These are phyloP conservation scores for Trochalopteron elliotii DNA, from an alignment of 2,113 vertebrate genomes.

Conservation along the genomic window DNA sequence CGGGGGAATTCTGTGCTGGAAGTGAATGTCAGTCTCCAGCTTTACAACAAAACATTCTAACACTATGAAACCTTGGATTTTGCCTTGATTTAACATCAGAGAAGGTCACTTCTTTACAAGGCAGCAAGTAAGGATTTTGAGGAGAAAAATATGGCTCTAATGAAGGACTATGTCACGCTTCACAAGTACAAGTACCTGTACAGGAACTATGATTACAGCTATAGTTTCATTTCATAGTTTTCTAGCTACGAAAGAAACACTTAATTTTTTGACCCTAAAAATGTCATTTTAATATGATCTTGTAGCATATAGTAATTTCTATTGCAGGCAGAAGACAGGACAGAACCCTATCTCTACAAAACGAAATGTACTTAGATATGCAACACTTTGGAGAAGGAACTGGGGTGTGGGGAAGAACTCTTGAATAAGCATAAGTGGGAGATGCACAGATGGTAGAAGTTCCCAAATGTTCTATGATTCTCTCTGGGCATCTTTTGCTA, in stretches of 20 bases:
- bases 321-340: not conserved
- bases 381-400: not conserved
- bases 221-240: not conserved
- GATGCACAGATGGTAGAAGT: conserved; percentile 44
- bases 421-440: conserved; percentile 4
- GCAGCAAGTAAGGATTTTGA: not conserved
- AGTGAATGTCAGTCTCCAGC: not conserved
- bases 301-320: not conserved
- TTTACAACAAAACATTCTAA: not conserved
- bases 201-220: not conserved
- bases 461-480: conserved; percentile 43
- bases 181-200: not conserved
- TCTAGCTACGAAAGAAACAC: not conserved
- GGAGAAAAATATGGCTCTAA: not conserved
- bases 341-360: not conserved
- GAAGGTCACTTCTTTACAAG: not conserved
- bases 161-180: not conserved
- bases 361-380: not conserved
- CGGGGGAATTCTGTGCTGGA: not conserved
- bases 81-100: not conserved
- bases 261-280: not conserved
- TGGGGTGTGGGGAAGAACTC: not conserved
- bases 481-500: conserved; percentile 30
- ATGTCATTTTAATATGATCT: not conserved
- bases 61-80: not conserved